Percentiles rank a stretch among this genome's conserved stretches.
Evolutionary conservation across 2,113 vertebrate genomes (phyloP).

Genomic region (Acrocephalus arundinaceus): DNA sequence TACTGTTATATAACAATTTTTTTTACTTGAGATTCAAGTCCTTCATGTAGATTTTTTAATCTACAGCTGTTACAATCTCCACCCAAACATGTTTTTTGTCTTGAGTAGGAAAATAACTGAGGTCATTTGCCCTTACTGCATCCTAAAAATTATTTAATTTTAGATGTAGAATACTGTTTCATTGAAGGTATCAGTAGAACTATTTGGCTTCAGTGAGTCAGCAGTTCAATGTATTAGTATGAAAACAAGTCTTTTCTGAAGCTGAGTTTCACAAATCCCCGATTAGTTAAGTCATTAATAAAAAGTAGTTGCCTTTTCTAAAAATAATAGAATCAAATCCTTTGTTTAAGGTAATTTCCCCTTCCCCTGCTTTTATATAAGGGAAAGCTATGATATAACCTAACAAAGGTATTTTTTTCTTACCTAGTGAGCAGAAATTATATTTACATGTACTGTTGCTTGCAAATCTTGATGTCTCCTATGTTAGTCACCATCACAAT

Average conservation of each 20-base stretch:
- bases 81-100: neutral
- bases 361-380: neutral
- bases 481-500: rapidly evolving
- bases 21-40: neutral
- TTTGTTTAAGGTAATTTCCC: neutral
- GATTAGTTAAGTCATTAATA: neutral
- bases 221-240: neutral
- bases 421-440: neutral
- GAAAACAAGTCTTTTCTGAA: neutral
- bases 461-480: neutral
- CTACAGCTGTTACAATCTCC: neutral
- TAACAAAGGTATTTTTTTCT: neutral
- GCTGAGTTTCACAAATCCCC: neutral
- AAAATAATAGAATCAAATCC: neutral
- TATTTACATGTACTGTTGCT: neutral
- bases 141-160: neutral
- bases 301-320: neutral
- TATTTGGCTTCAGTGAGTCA: neutral
- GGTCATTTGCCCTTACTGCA: neutral
- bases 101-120: neutral
- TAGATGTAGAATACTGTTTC: neutral
- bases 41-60: neutral
- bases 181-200: neutral
- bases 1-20: neutral
- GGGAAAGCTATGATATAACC: neutral